Conservation (phyloP, 2,888 invertebrate genomes). For the Cyaniris semiargus region DNA sequence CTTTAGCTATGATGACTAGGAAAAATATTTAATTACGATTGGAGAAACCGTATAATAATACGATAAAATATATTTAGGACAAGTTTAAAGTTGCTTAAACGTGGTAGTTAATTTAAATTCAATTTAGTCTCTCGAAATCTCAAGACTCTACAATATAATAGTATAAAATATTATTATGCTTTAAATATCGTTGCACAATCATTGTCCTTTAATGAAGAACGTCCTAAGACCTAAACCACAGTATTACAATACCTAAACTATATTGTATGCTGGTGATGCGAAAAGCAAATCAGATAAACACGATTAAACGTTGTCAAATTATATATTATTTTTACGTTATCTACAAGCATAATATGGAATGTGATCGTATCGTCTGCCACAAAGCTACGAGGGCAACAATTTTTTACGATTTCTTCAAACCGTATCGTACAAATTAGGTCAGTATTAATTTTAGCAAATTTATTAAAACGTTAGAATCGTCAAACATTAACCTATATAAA, state of each 20-base stretch:
- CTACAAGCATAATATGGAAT: not conserved
- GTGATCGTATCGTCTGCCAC: not conserved
- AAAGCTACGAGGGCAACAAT: not conserved
- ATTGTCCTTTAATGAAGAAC: no score
- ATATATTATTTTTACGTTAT: not conserved
- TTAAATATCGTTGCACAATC: no score
- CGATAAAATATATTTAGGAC: not conserved
- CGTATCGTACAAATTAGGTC: not conserved
- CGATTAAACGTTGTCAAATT: not conserved
- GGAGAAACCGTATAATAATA: not conserved
- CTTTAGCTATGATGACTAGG: conserved; percentile 4
- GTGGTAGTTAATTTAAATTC: not conserved
- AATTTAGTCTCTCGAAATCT: not conserved
- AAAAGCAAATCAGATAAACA: not conserved
- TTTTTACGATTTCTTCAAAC: not conserved
- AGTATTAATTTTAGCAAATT: not conserved
- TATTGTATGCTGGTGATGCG: not conserved
- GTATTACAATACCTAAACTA: no score
- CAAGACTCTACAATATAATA: no score
- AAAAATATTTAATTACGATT: not conserved
- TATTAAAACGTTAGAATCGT: not conserved
- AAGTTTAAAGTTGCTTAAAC: not conserved
- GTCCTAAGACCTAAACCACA: no score
- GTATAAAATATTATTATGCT: no score
- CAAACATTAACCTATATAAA: conserved; percentile 22